Evolutionary conservation across 2,888 invertebrate genomes (phyloP), one percentile per base, ranked within the genome.

Genomic region (Harpalus rubripes): DNA sequence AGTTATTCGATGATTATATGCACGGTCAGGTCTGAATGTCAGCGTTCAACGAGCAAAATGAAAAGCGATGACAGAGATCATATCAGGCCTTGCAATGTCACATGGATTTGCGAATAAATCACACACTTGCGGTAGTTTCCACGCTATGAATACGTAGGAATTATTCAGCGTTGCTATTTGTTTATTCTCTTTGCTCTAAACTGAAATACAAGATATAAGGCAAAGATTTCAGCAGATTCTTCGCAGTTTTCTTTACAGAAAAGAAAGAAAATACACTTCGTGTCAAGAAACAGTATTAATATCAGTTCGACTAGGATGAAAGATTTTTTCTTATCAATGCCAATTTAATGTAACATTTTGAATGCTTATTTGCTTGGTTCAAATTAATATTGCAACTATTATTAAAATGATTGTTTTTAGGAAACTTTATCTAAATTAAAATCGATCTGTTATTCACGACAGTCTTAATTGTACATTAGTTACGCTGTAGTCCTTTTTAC

Each of bases 1-100:
- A 39, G 26, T 39, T 18, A 79, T 52, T 12, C 59, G 79, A 79
- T 32, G 39, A 79, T 78, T 63, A 63, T 63, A 68, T 68, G 39
- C 68, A n/a, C 39, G 68, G 68, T 39, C 68, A 39, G 32, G 15
- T 32, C 26, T n/a, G n/a, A 68, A 68, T 68, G 68, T 68, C 39
- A 68, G 7, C 32, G 68, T 26, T 7, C 16, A 59, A 15, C 15
- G 5, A 0, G 16, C 6, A 15, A 16, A 59, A 59, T 59, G 15
- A 32, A 68, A 68, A 32, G 26, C 63, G 68, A 68, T n/a, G 68
- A 68, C 32, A 39, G 68, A 68, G 26, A 63, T 26, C 61, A 16
- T 22, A 7, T 0, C 59, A 18, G 63, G 18, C 68, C 32, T 68
- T n/a, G 39, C 26, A 63, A 22, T 63, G 18, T 26, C 63, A 26